Evolutionary conservation across 2,113 vertebrate genomes (phyloP), one percentile per base, ranked within the genome.

Genomic region (Onychorhynchus coronatus): DNA sequence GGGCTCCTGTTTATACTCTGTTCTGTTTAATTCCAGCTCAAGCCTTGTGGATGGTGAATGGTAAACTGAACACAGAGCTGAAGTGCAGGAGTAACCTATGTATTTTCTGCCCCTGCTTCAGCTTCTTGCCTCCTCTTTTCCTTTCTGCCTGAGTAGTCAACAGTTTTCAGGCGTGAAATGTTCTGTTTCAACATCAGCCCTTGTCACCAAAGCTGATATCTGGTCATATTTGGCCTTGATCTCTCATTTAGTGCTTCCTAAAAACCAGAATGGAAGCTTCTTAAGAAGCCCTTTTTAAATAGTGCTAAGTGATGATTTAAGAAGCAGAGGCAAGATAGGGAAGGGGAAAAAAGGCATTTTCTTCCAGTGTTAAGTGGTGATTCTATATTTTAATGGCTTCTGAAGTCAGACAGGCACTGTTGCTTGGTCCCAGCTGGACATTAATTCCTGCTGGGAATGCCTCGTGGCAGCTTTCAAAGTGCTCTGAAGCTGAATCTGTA

Each of bases 331-430:
- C 24, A 89, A 88, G 73, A 39, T 6, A 58, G 12, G 19, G 42
- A 39, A 41, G 41, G 21, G 15, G 27, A 9, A 5, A 41, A 77
- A 76, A 41, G 21, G 17, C 63, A 49, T 94, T 95, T 96, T 91
- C 52, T 85, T 95, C 30, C 30, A 78, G 12, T 81, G 63, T 72
- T 93, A 89, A 96, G 77, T 75, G 50, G 58, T 95, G 55, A 72
- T 97, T 95, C 88, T 88, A 1, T 90, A 79, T 96, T 94, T 88
- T 94, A 91, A 95, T 84, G 72, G 68, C 84, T 94, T 95, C 59
- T 94, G n/a, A 88, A 95, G 80, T 85, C 86, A 91, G 74, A 28
- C 83, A 93, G 76, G 68, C 66, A 82, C 68, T 72, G 42, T 74
- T 90, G 50, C 73, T 85, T 82, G 73, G 81, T 96, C 79, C 83